Base-by-base conservation (phyloP, 2,888 invertebrate species). In the Lomographa bimaculata region DNA sequence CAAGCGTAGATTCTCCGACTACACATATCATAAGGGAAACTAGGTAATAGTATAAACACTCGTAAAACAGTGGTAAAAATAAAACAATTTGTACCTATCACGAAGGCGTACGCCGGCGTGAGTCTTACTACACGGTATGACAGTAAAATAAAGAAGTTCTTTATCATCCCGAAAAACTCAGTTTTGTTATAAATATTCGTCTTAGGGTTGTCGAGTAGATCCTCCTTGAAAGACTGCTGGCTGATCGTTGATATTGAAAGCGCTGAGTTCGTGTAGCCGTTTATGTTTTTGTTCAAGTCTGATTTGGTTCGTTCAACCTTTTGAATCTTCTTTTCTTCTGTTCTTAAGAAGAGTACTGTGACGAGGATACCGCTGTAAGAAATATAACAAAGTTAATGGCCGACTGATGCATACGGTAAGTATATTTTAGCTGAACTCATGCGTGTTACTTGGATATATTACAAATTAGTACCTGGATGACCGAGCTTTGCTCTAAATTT, bases 31-130 rank as follows among this genome's bases (percentile, higher is more conserved):
- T 32, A 27, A 27, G 32, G 3, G 29, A 7, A 20, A 26, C 14
- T 17, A 32, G 32, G n/a, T n/a, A n/a, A n/a, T n/a, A 14, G 14
- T 14, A 27, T 16, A 41, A 6, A 28, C 11, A 21, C 16, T 20
- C 26, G 7, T 30, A 39, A 39, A 39, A 33, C 7, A 21, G 39
- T 10, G 17, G 12, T 25, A 26, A 33, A 30, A 39, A 23, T 28
- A 20, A 29, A 17, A n/a, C 7, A 20, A 12, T 11, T 5, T 2
- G 7, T 42, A 42, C 42, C 42, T 36, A 97, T 91, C 16, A 95
- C 94, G 60, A 96, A 93, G 20, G 95, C 90, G 70, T 97, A 97
- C 0, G 94, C 94, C 0, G 96, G 95, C 1, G 96, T 96, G 35
- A 97, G 76, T 46, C 96, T 91, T 43, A 92, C 87, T 60, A 94